Evolutionary conservation across 2,888 invertebrate species (phyloP), one percentile per base, ranked within the genome.

Genomic region (Aporophyla nigra): DNA sequence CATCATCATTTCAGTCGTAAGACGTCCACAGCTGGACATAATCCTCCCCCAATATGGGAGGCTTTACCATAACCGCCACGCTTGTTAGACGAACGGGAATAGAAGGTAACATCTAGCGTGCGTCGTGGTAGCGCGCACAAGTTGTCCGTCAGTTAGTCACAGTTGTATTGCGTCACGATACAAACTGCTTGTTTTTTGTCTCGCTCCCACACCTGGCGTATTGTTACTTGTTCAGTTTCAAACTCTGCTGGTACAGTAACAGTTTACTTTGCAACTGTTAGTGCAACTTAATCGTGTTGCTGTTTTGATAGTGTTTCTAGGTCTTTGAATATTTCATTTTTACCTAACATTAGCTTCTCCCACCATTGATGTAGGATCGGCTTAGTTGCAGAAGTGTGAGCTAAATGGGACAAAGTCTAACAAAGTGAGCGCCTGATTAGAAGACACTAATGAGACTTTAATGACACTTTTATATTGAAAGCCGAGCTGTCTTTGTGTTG

Each of bases 61-160:
- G n/a, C n/a, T n/a, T n/a, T n/a, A n/a, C n/a, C n/a, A n/a, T n/a
- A n/a, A n/a, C n/a, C n/a, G n/a, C n/a, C n/a, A n/a, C n/a, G n/a
- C n/a, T n/a, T n/a, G 33, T 33, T 33, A 1, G 33, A 33, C 33
- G 33, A 33, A 33, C 33, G 1, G 33, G 3, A 33, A 1, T 33
- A 33, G 2, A 33, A 33, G 33, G 67, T 53, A 27, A 59, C 40
- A 16, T 59, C 27, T 27, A 43, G 49, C 40, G 49, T 4, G 58
- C 5, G 58, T 62, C 62, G 33, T 16, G 53, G 21, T 40, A 33
- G 6, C 46, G 62, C 16, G 83, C 59, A 53, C 78, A 33, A 78
- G 65, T 72, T 46, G 56, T 83, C 56, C 84, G 61, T 79, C 80
- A 69, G 80, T 68, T 27, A 56, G 56, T 84, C 54, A 58, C 71